Conservation (phyloP, 2,888 invertebrate genomes). For the Monoplex corrugatus region DNA sequence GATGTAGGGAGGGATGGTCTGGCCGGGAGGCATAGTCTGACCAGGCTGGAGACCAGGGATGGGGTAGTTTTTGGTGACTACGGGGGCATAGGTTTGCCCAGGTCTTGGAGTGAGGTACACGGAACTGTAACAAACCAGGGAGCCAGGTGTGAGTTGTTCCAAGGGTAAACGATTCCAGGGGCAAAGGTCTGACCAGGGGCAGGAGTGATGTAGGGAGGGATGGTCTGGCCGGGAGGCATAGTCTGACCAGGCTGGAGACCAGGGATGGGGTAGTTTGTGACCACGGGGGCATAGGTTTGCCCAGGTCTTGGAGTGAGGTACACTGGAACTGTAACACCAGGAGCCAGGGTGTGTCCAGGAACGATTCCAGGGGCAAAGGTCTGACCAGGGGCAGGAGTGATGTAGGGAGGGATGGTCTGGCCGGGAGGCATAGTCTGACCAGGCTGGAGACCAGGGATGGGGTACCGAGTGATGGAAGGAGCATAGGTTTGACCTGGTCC, state of each 20-base stretch:
- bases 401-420: conserved; percentile 55
- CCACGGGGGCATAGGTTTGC: conserved; percentile 62
- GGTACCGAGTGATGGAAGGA: conserved; percentile 54
- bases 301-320: conserved; percentile 63
- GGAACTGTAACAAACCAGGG: conserved; percentile 56
- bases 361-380: conserved; percentile 65
- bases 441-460: conserved; percentile 54
- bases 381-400: conserved; percentile 61
- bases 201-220: conserved; percentile 59
- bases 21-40: conserved; percentile 63
- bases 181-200: conserved; percentile 62
- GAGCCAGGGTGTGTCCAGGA: conserved; percentile 63
- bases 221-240: conserved; percentile 61
- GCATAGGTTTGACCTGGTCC: conserved; percentile 60
- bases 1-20: conserved; percentile 54
- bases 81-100: conserved; percentile 62
- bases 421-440: conserved; percentile 52
- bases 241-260: conserved; percentile 61
- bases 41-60: conserved; percentile 59
- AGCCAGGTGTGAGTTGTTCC: conserved; percentile 51
- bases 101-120: conserved; percentile 61
- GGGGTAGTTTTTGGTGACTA: conserved; percentile 58
- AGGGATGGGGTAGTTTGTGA: conserved; percentile 58
- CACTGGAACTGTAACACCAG: conserved; percentile 56
- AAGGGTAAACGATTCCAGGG: conserved; percentile 63